phyloP scores from a whole-genome alignment of 2,888 invertebrate species.

The Nomada lathburiana region DNA sequence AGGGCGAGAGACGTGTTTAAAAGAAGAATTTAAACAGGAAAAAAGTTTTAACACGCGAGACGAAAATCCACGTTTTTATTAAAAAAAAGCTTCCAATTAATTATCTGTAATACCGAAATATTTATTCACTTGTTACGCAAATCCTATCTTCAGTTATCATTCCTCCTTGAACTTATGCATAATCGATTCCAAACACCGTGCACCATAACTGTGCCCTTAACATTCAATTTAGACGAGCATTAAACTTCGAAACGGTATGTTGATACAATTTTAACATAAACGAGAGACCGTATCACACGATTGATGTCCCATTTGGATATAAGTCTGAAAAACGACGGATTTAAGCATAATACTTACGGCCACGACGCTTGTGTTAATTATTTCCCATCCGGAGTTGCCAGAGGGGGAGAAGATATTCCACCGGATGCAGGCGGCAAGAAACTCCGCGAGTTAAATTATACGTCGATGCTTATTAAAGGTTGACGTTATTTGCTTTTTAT shows the following conservation, averaged over 20 bases:
- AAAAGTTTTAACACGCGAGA: background rate
- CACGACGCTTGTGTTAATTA: slow-evolving; percentile 12
- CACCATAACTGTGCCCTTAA: background rate
- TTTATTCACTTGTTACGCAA: background rate
- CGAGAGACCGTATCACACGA: background rate
- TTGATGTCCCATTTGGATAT: background rate
- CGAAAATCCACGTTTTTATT: background rate
- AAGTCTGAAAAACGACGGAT: background rate
- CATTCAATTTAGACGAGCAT: background rate
- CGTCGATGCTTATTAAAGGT: slow-evolving; percentile 52
- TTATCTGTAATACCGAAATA: background rate
- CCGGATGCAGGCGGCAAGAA: slow-evolving; percentile 1
- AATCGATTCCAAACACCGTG: background rate
- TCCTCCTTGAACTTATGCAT: background rate
- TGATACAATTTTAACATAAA: background rate
- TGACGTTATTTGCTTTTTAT: slow-evolving; percentile 61
- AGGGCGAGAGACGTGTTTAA: background rate
- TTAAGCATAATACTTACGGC: background rate
- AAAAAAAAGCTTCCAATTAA: too few relatives aligned
- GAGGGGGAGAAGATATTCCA: background rate
- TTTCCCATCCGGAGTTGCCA: background rate
- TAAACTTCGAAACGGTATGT: background rate
- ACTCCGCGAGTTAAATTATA: slow-evolving; percentile 52
- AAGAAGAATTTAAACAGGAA: background rate
- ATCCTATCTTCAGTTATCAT: background rate